Percentiles rank a stretch among this genome's conserved stretches.
phyloP scores from a whole-genome alignment of 1,140 invertebrate species.

The Brachionus sp. region DNA sequence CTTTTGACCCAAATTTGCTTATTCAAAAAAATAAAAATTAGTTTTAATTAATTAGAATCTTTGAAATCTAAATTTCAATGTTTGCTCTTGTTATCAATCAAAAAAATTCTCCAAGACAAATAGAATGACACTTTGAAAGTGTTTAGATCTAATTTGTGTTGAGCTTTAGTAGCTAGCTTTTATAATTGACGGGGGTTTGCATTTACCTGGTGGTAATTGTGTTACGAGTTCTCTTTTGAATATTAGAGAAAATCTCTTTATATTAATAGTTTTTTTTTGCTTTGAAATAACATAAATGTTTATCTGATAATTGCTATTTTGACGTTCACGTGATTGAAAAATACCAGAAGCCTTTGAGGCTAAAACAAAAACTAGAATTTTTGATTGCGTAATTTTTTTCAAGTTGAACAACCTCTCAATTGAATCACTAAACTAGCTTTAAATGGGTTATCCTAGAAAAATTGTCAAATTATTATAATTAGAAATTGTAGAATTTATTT shows the following conservation, averaged over 20 bases:
- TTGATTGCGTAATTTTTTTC: neutral
- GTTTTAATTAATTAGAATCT: slow-evolving; percentile 39
- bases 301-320: neutral
- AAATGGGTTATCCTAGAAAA: too few species aligned
- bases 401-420: too few species aligned
- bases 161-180: neutral
- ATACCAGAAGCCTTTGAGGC: neutral
- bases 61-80: neutral
- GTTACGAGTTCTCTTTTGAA: too few species aligned
- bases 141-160: neutral
- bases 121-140: neutral
- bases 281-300: neutral
- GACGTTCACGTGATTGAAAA: neutral
- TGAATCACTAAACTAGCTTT: too few species aligned
- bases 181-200: neutral
- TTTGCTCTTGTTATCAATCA: slow-evolving; percentile 23
- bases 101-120: neutral
- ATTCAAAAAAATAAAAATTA: neutral
- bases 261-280: neutral
- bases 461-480: too few species aligned
- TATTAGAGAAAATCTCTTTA: neutral
- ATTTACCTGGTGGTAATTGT: neutral
- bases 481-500: too few species aligned
- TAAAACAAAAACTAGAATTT: neutral
- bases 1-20: neutral